Conservation (phyloP, 2,888 invertebrate species). For the Pterostichus niger region DNA sequence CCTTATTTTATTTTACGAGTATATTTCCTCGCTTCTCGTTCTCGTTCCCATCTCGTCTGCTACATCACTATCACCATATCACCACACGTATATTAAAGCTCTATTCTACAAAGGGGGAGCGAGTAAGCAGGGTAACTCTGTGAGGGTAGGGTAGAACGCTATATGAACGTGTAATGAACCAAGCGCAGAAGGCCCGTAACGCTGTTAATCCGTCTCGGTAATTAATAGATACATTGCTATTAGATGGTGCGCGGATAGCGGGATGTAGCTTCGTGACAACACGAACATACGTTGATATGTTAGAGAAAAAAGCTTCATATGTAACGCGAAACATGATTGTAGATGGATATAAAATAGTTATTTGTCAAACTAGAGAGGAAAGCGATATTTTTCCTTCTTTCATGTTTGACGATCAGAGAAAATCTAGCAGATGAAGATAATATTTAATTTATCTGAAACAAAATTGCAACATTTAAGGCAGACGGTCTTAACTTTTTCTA, state of each 20-base stretch:
- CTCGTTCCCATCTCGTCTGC: not conserved
- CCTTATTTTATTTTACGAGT: not conserved
- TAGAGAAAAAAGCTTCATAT: too few species aligned
- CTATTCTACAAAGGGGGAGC: not conserved
- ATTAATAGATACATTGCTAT: not conserved
- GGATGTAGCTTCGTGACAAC: not conserved
- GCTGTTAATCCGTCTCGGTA: not conserved
- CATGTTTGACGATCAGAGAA: too few species aligned
- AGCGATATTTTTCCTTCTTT: too few species aligned
- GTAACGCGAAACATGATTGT: too few species aligned
- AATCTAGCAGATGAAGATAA: too few species aligned
- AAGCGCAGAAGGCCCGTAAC: not conserved
- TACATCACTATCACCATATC: not conserved
- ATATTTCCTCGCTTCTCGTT: not conserved
- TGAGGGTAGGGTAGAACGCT: not conserved
- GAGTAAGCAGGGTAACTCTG: not conserved
- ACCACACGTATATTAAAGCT: not conserved
- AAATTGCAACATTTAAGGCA: too few species aligned
- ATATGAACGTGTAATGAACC: slow-evolving; percentile 3
- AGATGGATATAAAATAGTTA: too few species aligned
- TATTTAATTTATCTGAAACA: too few species aligned
- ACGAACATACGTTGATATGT: too few species aligned
- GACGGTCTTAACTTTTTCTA: too few species aligned
- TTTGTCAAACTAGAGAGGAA: too few species aligned
- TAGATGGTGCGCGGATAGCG: not conserved